Evolutionary conservation across 2,888 invertebrate species (phyloP).

Genomic region (Apamea crenata): DNA sequence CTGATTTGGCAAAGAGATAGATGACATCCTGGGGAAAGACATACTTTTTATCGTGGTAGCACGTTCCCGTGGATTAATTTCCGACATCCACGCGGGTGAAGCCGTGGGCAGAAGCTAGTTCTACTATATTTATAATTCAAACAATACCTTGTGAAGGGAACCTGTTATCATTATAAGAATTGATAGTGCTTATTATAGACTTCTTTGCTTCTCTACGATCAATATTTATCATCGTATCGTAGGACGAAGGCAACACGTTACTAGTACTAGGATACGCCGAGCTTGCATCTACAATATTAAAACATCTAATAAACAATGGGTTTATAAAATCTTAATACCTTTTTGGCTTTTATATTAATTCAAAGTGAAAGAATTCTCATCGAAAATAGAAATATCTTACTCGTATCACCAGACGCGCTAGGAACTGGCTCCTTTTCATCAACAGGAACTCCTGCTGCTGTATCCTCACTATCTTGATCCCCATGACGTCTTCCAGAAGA

Average conservation of each 20-base stretch:
- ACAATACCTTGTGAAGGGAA: constrained; percentile 85
- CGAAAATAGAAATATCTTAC: constrained; percentile 35
- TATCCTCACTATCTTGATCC: neutral
- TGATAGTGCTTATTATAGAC: constrained; percentile 82
- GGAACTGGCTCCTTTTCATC: constrained; percentile 9
- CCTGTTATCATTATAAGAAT: constrained; percentile 83
- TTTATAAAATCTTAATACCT: neutral
- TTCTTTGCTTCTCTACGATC: constrained; percentile 78
- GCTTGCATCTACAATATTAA: constrained; percentile 29
- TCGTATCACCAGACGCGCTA: constrained; percentile 23
- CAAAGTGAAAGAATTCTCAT: neutral
- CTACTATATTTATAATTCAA: neutral
- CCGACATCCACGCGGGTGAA: too few species aligned
- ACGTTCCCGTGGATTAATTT: too few species aligned
- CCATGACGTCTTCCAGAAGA: constrained; percentile 17
- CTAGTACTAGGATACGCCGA: constrained; percentile 20
- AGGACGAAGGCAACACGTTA: constrained; percentile 51
- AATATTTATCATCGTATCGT: constrained; percentile 61
- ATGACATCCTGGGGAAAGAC: too few species aligned
- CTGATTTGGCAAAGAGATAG: too few species aligned
- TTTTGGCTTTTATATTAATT: neutral
- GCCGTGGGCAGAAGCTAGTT: too few species aligned
- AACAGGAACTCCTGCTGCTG: neutral
- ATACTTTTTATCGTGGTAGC: too few species aligned
- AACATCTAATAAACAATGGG: neutral